phyloP scores from a whole-genome alignment of 1,140 invertebrate genomes.

The Orussus abietinus region DNA sequence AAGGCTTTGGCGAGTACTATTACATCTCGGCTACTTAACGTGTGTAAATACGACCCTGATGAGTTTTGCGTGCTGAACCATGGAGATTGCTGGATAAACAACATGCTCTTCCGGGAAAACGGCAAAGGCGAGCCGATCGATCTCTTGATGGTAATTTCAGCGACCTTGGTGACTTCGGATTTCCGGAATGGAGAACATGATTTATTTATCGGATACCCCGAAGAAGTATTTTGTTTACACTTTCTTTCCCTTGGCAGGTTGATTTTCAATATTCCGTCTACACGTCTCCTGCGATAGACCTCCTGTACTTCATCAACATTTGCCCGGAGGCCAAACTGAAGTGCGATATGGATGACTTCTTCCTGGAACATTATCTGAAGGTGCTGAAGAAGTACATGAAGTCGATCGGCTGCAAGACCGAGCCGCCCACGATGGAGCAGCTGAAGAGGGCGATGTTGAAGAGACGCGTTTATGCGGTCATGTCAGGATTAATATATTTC shows the following conservation, averaged over 20 bases:
- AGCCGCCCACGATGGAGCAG: slow-evolving; percentile 20
- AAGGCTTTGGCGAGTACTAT: slow-evolving; percentile 28
- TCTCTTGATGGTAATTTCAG: slow-evolving; percentile 20
- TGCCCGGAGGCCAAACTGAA: slow-evolving; percentile 31
- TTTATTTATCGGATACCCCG: too few species aligned
- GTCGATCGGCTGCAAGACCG: slow-evolving; percentile 16
- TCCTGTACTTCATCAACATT: slow-evolving; percentile 48
- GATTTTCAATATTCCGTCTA: slow-evolving; percentile 50
- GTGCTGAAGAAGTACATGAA: slow-evolving; percentile 18
- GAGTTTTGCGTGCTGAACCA: slow-evolving; percentile 39
- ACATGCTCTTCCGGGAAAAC: slow-evolving; percentile 32
- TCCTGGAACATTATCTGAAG: slow-evolving; percentile 21
- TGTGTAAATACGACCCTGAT: slow-evolving; percentile 30
- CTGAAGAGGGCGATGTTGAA: slow-evolving; percentile 22
- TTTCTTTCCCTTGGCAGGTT: slow-evolving; percentile 28
- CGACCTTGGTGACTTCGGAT: too few species aligned
- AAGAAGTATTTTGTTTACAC: not conserved
- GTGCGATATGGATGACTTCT: slow-evolving; percentile 20
- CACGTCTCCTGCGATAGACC: slow-evolving; percentile 47
- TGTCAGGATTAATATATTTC: slow-evolving; percentile 20
- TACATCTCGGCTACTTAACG: slow-evolving; percentile 24
- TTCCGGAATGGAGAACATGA: too few species aligned
- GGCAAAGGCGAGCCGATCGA: slow-evolving; percentile 15
- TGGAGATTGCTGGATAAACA: slow-evolving; percentile 40
- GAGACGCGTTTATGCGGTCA: slow-evolving; percentile 21